Base-by-base conservation (phyloP, 2,888 invertebrate species). In the Drosophila peninsularis region DNA sequence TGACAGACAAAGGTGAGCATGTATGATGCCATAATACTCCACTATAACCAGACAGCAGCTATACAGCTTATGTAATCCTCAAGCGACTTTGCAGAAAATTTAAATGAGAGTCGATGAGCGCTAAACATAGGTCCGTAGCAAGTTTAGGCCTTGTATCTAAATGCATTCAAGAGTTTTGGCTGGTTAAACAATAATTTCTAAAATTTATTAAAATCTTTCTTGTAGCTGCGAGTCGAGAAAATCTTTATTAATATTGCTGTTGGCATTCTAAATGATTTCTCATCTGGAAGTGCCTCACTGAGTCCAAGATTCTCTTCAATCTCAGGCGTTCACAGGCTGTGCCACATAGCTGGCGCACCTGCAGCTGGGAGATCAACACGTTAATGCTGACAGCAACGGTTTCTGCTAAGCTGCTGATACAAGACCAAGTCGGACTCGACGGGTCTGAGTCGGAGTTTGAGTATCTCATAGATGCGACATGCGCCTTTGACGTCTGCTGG, bases 391-490 rank as follows among this genome's bases (percentile, higher is more conserved):
- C 64, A 72, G 73, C 83, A 80, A 82, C 80, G 73, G 82, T 80
- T 82, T 71, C 74, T 69, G 45, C 56, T 74, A 73, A 73, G 77
- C 69, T 69, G 69, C 64, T 24, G 75, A 10, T 74, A 41, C 74
- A 71, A 37, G 52, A 17, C n/a, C 14, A 27, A 17, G 17, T 27
- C 52, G 37, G 52, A 50, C 50, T 45, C 30, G 11, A 44, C 19
- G 24, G 54, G 73, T 55, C 24, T 7, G 11, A 42, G 58, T 57
- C 42, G 30, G 69, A 71, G 69, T 65, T 52, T 52, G 73, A 77
- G 82, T 82, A 81, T 77, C 82, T 83, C 84, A 85, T 82, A 85
- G 85, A 85, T 81, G 75, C 75, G 75, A 73, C 71, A 76, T 78
- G 82, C 73, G 82, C 78, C 83, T 83, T 83, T 83, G 83, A 84